These are phyloP conservation scores for Oophaga sylvatica DNA, from an alignment of 2,797 vertebrate genomes.

Conservation along the genomic window DNA sequence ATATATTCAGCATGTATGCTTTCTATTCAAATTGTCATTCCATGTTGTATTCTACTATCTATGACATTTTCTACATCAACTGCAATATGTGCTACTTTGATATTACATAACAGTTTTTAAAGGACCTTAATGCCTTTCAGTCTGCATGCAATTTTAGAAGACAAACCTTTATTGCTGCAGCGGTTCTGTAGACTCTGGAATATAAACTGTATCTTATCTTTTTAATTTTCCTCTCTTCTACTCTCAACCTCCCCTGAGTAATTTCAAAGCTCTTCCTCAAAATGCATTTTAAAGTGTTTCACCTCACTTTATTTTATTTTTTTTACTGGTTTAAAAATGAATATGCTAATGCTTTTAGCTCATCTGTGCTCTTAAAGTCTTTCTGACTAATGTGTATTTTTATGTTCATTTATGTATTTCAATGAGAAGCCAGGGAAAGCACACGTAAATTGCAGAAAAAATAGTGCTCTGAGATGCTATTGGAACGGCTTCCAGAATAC, in stretches of 20 bases:
- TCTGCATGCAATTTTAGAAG: slow-evolving; percentile 50
- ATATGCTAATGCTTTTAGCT: slow-evolving; percentile 60
- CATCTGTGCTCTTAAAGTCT: slow-evolving; percentile 51
- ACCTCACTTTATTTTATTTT: slow-evolving; percentile 56
- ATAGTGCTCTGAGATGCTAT: slow-evolving; percentile 28
- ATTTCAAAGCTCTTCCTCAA: slow-evolving; percentile 54
- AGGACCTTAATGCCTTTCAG: slow-evolving; percentile 44
- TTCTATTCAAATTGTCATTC: neutral
- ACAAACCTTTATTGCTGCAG: slow-evolving; percentile 55
- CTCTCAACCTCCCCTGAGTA: slow-evolving; percentile 55
- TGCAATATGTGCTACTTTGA: slow-evolving; percentile 10
- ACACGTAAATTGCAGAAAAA: slow-evolving; percentile 46
- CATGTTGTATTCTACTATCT: neutral
- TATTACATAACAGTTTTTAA: slow-evolving; percentile 50
- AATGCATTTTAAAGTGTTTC: slow-evolving; percentile 60
- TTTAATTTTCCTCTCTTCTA: slow-evolving; percentile 50
- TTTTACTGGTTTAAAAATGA: slow-evolving; percentile 57
- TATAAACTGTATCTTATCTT: slow-evolving; percentile 58
- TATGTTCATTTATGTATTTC: slow-evolving; percentile 43
- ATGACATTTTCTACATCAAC: slow-evolving; percentile 37
- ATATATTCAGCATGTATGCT: neutral
- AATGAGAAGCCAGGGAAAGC: slow-evolving; percentile 34
- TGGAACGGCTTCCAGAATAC: slow-evolving; percentile 24
- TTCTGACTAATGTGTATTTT: slow-evolving; percentile 58
- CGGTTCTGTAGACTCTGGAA: slow-evolving; percentile 10